Conservation (phyloP, 2,113 vertebrate species). For the Ramphastos sulfuratus region DNA sequence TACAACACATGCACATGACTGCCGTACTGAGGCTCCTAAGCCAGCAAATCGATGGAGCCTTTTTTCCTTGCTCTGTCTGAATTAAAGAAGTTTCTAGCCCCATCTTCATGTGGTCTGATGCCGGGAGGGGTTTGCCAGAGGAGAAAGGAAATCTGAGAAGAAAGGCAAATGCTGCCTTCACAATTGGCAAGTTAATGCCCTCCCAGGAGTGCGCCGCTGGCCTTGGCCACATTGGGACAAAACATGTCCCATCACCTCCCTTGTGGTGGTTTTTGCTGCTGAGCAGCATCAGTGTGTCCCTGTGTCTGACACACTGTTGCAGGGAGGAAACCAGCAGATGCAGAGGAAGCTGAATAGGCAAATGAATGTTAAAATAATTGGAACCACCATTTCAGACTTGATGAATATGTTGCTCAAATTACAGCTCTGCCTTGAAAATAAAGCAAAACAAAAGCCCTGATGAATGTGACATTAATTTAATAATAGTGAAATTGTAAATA, state of each 20-base stretch:
- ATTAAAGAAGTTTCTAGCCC: background rate
- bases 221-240: rapidly evolving
- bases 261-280: background rate
- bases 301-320: background rate
- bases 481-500: constrained; percentile 71
- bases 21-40: background rate
- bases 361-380: constrained; percentile 71
- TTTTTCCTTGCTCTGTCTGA: background rate
- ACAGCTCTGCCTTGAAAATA: constrained; percentile 62
- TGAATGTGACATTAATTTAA: constrained; percentile 68
- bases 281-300: background rate
- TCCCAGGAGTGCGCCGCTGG: rapidly evolving
- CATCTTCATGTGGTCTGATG: background rate
- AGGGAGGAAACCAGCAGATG: constrained; percentile 59
- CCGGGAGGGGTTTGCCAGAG: background rate
- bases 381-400: constrained; percentile 61
- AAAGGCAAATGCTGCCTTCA: background rate
- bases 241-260: background rate
- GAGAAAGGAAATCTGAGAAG: background rate
- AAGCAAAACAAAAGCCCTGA: constrained; percentile 52
- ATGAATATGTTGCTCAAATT: constrained; percentile 70
- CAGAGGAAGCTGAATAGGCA: constrained; percentile 64
- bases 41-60: background rate
- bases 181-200: background rate
- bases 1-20: background rate